Percentiles rank a stretch among this genome's conserved stretches.
These are phyloP conservation scores for Zaprionus gabonicus DNA, from an alignment of 1,140 invertebrate genomes.

Conservation along the genomic window DNA sequence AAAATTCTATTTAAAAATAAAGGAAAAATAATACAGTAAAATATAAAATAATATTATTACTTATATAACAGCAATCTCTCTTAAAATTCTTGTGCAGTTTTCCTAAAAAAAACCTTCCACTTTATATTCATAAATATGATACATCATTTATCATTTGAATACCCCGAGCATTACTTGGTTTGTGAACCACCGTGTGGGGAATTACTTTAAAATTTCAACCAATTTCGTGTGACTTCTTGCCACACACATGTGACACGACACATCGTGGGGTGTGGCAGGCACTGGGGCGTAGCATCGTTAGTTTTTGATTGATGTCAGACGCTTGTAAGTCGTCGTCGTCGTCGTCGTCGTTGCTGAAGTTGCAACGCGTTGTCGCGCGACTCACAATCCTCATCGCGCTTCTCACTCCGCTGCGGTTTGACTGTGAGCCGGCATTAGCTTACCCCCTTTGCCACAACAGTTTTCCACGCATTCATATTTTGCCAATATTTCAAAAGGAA, in stretches of 20 bases:
- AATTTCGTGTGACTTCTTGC: constrained; percentile 79
- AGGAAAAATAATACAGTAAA: too few species aligned
- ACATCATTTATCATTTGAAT: constrained; percentile 3
- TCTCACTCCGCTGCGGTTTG: constrained; percentile 55
- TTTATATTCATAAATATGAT: not conserved
- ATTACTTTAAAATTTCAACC: constrained; percentile 81
- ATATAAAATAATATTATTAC: too few species aligned
- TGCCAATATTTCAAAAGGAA: constrained; percentile 67
- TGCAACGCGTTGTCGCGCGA: too few species aligned
- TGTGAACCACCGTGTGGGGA: constrained; percentile 13
- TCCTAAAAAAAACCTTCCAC: not conserved
- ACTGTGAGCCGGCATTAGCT: constrained; percentile 54
- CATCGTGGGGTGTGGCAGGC: constrained; percentile 29
- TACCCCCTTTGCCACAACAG: constrained; percentile 26
- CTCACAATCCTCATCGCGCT: constrained; percentile 22
- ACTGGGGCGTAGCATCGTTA: constrained; percentile 68
- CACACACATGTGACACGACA: constrained; percentile 36
- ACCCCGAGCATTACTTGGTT: not conserved
- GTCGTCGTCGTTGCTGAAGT: constrained; percentile 10
- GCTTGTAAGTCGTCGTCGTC: constrained; percentile 71
- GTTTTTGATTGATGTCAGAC: constrained; percentile 80
- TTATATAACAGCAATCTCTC: not conserved
- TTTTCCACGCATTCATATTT: constrained; percentile 68
- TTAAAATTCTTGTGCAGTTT: not conserved
- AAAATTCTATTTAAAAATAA: too few species aligned